Evolutionary conservation across 2,113 vertebrate species (phyloP).

Genomic region (Megaceryle maxima): DNA sequence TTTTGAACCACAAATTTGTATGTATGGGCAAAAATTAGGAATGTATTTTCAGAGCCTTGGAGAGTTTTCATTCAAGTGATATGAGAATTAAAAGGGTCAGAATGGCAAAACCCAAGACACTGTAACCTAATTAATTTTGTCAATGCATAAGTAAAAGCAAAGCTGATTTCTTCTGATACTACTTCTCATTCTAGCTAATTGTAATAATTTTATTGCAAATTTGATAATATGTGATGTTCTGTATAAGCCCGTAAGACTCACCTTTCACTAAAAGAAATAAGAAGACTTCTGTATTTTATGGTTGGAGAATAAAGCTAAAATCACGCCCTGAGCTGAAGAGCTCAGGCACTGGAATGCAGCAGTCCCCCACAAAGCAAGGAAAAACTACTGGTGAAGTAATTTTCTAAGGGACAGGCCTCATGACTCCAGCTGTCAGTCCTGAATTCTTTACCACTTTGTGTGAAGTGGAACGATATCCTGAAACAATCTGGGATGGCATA

Average conservation of each 20-base stretch:
- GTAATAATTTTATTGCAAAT: not conserved
- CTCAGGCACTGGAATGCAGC: not conserved
- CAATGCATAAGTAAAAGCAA: not conserved
- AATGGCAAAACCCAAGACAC: not conserved
- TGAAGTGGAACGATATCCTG: not conserved
- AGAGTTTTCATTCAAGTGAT: not conserved
- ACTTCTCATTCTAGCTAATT: not conserved
- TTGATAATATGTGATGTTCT: not conserved
- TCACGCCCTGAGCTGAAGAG: not conserved
- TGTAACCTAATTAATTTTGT: rapidly evolving
- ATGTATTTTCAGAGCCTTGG: not conserved
- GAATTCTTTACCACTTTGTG: not conserved
- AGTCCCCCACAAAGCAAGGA: not conserved
- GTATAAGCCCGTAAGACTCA: not conserved
- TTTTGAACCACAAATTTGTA: not conserved
- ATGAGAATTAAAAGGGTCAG: not conserved
- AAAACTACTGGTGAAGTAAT: not conserved
- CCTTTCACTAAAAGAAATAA: not conserved
- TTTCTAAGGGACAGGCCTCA: not conserved
- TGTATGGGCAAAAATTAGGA: not conserved
- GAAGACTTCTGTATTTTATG: not conserved
- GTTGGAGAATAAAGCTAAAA: not conserved
- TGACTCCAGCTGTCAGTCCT: not conserved
- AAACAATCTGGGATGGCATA: not conserved
- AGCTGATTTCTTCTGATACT: not conserved